Evolutionary conservation across 2,797 vertebrate species (phyloP).

Genomic region (Cuculus canorus): DNA sequence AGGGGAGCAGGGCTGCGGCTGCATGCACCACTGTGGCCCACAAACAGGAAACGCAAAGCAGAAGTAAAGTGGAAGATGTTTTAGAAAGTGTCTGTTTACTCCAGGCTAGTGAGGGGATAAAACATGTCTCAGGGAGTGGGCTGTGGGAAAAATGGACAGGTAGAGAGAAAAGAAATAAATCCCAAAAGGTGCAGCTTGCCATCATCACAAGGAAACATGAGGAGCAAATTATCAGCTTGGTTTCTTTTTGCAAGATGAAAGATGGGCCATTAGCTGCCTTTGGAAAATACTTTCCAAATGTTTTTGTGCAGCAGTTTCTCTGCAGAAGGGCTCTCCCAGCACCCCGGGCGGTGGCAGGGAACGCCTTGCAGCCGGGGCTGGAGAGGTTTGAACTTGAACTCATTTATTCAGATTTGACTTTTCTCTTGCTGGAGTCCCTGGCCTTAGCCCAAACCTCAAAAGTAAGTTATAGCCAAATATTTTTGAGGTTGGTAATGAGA

Average conservation of each 20-base stretch:
- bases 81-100: neutral
- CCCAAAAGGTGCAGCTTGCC: neutral
- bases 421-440: constrained; percentile 65
- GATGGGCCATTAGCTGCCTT: constrained; percentile 24
- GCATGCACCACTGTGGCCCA: neutral
- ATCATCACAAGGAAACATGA: neutral
- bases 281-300: constrained; percentile 32
- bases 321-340: constrained; percentile 61
- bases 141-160: neutral
- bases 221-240: neutral
- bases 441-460: constrained; percentile 71
- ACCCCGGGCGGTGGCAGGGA: neutral
- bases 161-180: constrained; percentile 8
- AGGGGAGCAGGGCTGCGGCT: neutral
- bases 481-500: constrained; percentile 69
- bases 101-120: neutral
- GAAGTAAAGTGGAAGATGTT: neutral
- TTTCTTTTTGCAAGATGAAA: constrained; percentile 8
- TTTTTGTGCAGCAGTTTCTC: constrained; percentile 54
- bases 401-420: constrained; percentile 68
- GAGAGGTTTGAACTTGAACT: constrained; percentile 70
- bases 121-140: accelerated
- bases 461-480: constrained; percentile 67
- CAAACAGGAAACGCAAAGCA: constrained; percentile 3
- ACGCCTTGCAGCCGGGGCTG: neutral